Base-by-base conservation (phyloP, 2,888 invertebrate species). In the Auanema freiburgensis region DNA sequence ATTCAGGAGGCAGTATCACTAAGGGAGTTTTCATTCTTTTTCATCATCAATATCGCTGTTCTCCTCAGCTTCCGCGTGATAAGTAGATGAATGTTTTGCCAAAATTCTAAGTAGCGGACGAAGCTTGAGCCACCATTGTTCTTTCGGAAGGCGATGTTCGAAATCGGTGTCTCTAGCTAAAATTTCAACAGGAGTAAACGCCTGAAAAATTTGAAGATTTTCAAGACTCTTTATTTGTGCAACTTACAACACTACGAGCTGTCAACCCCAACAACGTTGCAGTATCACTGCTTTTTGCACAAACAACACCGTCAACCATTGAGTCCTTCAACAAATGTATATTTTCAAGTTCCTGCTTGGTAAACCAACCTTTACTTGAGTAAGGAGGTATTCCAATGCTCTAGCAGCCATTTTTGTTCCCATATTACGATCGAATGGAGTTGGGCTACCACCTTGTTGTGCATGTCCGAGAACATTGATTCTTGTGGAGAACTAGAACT, bases 321-420 rank as follows among this genome's bases (percentile, higher is more conserved):
- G 61, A 67, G 40, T 73, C 70, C 65, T 77, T 63, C 14, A 69
- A 50, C 12, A 10, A 25, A 23, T 25, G 12, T 40, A 23, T 24
- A 23, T n/a, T 16, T 10, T 11, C 53, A 41, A n/a, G n/a, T 14
- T 25, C 10, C 41, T 25, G 10, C 43, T 43, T n/a, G 11, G 11
- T 43, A n/a, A 14, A 1, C 42, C 11, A 49, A 63, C 66, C 56
- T 71, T 73, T 18, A 71, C 57, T 50, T 73, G 73, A 10, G 71
- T 73, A 56, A 91, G 90, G 71, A 98, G 88, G 91, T 93, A 94
- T 77, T 92, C 91, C 14, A 93, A 91, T 55, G 93, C 92, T 84
- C 95, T 95, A 62, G 95, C 91, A 0, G 93, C 96, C 91, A 95
- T 91, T 86, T 98, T 98, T 1, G 97, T 98, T 60, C 94, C 97